These are phyloP conservation scores for Goniozus legneri DNA, from an alignment of 1,140 invertebrate species.

Conservation along the genomic window DNA sequence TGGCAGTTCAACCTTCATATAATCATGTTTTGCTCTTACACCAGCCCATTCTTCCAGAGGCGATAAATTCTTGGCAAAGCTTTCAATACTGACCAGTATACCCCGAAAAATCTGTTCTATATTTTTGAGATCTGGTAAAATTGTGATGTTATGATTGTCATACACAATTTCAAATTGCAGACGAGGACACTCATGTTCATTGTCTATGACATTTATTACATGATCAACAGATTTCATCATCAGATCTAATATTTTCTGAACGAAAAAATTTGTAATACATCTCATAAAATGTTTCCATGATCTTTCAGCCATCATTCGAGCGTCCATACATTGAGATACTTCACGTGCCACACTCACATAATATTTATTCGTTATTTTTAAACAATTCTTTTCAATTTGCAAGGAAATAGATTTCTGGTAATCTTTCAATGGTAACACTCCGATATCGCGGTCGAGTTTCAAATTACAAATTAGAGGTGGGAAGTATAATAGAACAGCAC, in stretches of 20 bases:
- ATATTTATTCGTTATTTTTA: constrained; percentile 34
- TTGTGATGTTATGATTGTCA: constrained; percentile 26
- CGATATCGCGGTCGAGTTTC: not conserved
- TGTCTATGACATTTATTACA: constrained; percentile 33
- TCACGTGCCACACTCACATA: constrained; percentile 33
- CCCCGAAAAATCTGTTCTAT: constrained; percentile 35
- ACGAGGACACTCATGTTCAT: constrained; percentile 30
- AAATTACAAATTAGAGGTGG: constrained; percentile 30
- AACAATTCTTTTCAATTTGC: constrained; percentile 26
- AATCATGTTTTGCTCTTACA: constrained; percentile 20
- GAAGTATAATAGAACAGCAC: constrained; percentile 27
- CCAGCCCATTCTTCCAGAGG: constrained; percentile 41
- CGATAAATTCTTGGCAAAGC: constrained; percentile 41
- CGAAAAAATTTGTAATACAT: constrained; percentile 40
- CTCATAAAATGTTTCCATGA: constrained; percentile 26
- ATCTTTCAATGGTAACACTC: constrained; percentile 12
- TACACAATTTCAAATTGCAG: constrained; percentile 42
- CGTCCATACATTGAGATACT: constrained; percentile 17
- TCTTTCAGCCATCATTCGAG: constrained; percentile 18
- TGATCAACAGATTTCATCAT: constrained; percentile 45
- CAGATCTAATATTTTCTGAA: constrained; percentile 41
- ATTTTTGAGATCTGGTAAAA: constrained; percentile 36
- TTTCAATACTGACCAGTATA: constrained; percentile 34
- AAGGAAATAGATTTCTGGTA: constrained; percentile 23
- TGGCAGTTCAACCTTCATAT: constrained; percentile 39